Evolutionary conservation across 2,888 invertebrate genomes (phyloP), one percentile per base, ranked within the genome.

Genomic region (Octonoba sinensis): DNA sequence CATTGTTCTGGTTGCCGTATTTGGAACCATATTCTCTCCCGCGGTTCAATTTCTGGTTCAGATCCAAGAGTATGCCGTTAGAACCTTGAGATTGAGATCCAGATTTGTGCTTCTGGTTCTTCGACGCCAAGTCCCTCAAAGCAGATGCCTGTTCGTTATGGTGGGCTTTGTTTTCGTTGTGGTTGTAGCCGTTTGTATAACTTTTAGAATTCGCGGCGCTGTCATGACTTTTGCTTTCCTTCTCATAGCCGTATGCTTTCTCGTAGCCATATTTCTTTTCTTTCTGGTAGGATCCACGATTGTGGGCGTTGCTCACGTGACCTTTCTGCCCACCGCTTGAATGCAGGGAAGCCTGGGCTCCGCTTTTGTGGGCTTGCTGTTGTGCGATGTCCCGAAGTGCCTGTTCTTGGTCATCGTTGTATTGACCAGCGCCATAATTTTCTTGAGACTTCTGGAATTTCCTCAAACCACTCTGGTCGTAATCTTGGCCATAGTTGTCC

Each of bases 221-320:
- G 27, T 82, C 82, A 3, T 75, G 82, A 22, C 56, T 47, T 16
- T 75, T 75, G 44, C 65, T 71, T 59, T 82, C 82, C 1, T 66
- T 56, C 15, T 82, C 82, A 20, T 82, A 82, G 6, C 82, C 82
- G n/a, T 82, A 82, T 3, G 70, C 74, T 20, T 82, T 82, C n/a
- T 82, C 82, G 44, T 75, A 82, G 11, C 81, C 74, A 27, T 77
- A 77, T 27, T 74, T 70, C 57, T 82, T 82, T 24, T 82, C 82
- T 13, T 36, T 46, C 18, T 75, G 59, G 46, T 82, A 75, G 15
- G 54, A 74, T 12, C 70, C 75, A 16, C 59, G 54, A 13, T 82
- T 75, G 12, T 82, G 74, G 15, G 74, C 56, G 18, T 82, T 75
- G 46, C 64, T 75, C 15, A 51, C 36, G 3, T 75, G 65, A 4